phyloP scores from a whole-genome alignment of 2,113 vertebrate genomes.

The Bos taurus region ARS-UCD2.0 NC_037342.1:73933501-73934000 shows the following conservation, averaged over 20 bases:
- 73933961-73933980: not conserved
- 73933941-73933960: not conserved
- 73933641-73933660: not conserved
- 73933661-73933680: not conserved
- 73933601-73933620: not conserved
- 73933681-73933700: not conserved
- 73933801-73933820: not conserved
- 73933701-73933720: not conserved
- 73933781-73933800: not conserved
- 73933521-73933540: not conserved
- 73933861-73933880: slow-evolving; percentile 29
- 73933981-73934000: not conserved
- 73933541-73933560: not conserved
- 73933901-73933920: not conserved
- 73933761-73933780: not conserved
- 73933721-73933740: not conserved
- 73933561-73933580: not conserved
- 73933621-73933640: not conserved
- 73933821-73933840: slow-evolving; percentile 4
- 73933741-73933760: not conserved
- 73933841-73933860: not conserved
- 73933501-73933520: not conserved
- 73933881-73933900: not conserved
- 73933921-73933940: not conserved
- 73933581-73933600: not conserved